These are phyloP conservation scores for Dendrolimus punctatus DNA, from an alignment of 1,140 invertebrate species.

Conservation along the genomic window DNA sequence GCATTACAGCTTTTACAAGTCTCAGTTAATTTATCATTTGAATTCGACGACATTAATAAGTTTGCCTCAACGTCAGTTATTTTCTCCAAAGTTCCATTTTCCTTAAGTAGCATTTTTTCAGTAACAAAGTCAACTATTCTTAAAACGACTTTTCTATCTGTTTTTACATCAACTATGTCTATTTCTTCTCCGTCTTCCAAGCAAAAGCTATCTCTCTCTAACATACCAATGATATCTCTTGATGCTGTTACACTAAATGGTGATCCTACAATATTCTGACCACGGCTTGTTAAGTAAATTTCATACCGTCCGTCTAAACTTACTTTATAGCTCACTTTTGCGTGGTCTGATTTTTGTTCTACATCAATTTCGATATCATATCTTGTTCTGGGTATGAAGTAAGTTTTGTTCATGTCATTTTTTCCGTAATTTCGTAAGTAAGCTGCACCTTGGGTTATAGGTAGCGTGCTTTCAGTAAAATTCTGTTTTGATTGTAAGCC, in stretches of 20 bases:
- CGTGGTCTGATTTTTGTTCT: conserved; percentile 44
- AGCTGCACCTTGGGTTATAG: conserved; percentile 50
- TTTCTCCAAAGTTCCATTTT: conserved; percentile 67
- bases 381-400: conserved; percentile 58
- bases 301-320: conserved; percentile 60
- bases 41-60: conserved; percentile 38
- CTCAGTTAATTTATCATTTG: conserved; percentile 13
- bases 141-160: conserved; percentile 63
- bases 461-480: conserved; percentile 52
- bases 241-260: conserved; percentile 61
- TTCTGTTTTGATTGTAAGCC: conserved; percentile 44
- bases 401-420: conserved; percentile 62
- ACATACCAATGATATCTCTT: conserved; percentile 40
- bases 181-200: conserved; percentile 67
- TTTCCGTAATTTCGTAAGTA: conserved; percentile 58
- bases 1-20: background rate
- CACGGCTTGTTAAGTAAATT: conserved; percentile 64
- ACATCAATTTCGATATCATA: conserved; percentile 63
- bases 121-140: conserved; percentile 71
- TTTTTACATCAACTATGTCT: conserved; percentile 53
- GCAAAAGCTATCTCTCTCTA: conserved; percentile 51
- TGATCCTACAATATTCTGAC: conserved; percentile 64
- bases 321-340: conserved; percentile 56
- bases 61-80: conserved; percentile 57
- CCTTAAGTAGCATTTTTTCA: conserved; percentile 70